Percentiles rank a stretch among this genome's conserved stretches.
Evolutionary conservation across 2,113 vertebrate genomes (phyloP).

Genomic region (Caloenas nicobarica): DNA sequence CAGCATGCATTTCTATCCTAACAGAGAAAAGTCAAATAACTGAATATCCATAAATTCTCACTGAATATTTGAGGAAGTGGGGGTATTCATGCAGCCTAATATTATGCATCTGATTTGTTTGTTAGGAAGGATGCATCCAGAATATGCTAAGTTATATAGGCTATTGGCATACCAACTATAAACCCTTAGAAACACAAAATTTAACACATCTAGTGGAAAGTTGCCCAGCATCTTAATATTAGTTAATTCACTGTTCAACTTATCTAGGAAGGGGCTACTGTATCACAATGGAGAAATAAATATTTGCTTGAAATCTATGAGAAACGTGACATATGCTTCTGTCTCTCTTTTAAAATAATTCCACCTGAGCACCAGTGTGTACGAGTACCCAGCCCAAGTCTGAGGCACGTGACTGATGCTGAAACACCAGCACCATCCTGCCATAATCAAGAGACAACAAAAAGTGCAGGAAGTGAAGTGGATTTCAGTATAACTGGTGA

Average conservation of each 20-base stretch:
- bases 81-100: not conserved
- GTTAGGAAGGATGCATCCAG: constrained; percentile 1
- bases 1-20: not conserved
- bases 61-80: constrained; percentile 25
- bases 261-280: not conserved
- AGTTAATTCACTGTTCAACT: constrained; percentile 58
- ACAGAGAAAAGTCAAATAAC: not conserved
- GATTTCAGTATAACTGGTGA: not conserved
- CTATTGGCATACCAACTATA: constrained; percentile 24
- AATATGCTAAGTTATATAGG: constrained; percentile 28
- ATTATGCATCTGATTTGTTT: not conserved
- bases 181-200: constrained; percentile 53
- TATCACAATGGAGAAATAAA: constrained; percentile 55
- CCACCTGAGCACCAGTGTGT: not conserved
- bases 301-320: constrained; percentile 14
- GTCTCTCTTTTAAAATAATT: constrained; percentile 20
- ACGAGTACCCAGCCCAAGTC: not conserved
- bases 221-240: constrained; percentile 51
- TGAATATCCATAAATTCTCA: not conserved
- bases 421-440: not conserved
- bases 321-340: not conserved
- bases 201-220: constrained; percentile 53
- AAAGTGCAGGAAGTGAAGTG: not conserved
- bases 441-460: not conserved
- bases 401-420: not conserved